Evolutionary conservation across 2,113 vertebrate species (phyloP).

Genomic region (Piaya cayana): DNA sequence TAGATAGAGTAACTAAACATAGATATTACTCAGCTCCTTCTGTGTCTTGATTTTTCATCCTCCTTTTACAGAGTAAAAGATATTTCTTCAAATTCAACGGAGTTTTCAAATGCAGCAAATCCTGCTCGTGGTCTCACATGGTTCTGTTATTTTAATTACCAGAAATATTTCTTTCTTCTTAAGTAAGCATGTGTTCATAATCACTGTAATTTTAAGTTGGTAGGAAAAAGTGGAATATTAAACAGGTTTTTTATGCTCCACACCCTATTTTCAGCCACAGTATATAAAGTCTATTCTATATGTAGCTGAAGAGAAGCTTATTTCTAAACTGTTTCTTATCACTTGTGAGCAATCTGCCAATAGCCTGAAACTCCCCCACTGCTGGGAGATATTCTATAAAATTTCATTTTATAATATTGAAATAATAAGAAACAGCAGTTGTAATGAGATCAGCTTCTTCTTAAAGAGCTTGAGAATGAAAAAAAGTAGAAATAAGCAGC

Average conservation of each 20-base stretch:
- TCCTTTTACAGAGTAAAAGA: not conserved
- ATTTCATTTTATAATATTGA: not conserved
- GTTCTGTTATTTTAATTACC: not conserved
- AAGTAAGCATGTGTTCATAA: not conserved
- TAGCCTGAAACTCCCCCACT: not conserved
- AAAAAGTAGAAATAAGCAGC: not conserved
- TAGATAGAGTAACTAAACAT: not conserved
- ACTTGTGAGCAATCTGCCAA: slow-evolving; percentile 21
- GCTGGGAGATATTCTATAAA: not conserved
- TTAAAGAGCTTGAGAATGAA: not conserved
- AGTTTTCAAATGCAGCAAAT: not conserved
- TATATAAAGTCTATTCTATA: not conserved
- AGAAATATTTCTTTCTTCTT: slow-evolving; percentile 20
- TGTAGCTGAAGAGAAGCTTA: slow-evolving; percentile 14
- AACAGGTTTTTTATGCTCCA: not conserved
- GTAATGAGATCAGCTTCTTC: not conserved
- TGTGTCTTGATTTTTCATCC: not conserved
- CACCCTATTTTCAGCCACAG: not conserved
- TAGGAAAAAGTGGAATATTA: slow-evolving; percentile 20
- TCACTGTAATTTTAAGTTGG: slow-evolving; percentile 10
- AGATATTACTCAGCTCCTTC: not conserved
- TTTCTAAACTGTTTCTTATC: slow-evolving; percentile 17
- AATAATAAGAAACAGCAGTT: not conserved
- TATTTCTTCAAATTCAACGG: not conserved
- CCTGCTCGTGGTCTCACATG: not conserved